phyloP scores from a whole-genome alignment of 1,140 invertebrate genomes.

The Dolichoris vasculosae region DNA sequence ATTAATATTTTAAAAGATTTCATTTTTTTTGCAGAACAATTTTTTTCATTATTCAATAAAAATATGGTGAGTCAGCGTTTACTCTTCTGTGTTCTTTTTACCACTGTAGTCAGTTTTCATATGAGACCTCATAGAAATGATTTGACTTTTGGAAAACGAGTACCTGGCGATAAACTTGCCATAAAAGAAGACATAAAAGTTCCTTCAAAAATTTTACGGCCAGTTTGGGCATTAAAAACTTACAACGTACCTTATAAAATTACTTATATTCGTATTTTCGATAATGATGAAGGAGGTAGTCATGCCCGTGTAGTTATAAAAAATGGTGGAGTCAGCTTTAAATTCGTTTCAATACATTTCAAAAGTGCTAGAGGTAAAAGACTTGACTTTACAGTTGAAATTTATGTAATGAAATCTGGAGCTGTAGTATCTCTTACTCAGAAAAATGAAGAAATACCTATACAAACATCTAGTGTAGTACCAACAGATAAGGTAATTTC shows the following conservation, averaged over 20 bases:
- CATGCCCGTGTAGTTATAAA: neutral
- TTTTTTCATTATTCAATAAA: neutral
- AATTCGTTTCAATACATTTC: neutral
- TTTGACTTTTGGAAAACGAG: neutral
- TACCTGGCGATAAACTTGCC: neutral
- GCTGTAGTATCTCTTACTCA: neutral
- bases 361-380: neutral
- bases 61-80: neutral
- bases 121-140: neutral
- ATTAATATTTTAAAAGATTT: too few species aligned
- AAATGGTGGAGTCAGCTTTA: neutral
- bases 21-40: neutral
- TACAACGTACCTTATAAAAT: constrained; percentile 3
- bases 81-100: neutral
- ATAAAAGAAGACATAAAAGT: neutral
- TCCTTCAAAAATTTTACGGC: neutral
- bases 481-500: neutral
- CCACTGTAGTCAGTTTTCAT: neutral
- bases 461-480: neutral
- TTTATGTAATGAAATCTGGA: constrained; percentile 1
- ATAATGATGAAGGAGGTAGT: neutral
- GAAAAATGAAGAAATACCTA: neutral
- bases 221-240: neutral
- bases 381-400: neutral
- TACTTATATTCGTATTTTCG: neutral